These are phyloP conservation scores for Catostomus latipinnis DNA, from an alignment of 2,797 vertebrate genomes.

Conservation along the genomic window DNA sequence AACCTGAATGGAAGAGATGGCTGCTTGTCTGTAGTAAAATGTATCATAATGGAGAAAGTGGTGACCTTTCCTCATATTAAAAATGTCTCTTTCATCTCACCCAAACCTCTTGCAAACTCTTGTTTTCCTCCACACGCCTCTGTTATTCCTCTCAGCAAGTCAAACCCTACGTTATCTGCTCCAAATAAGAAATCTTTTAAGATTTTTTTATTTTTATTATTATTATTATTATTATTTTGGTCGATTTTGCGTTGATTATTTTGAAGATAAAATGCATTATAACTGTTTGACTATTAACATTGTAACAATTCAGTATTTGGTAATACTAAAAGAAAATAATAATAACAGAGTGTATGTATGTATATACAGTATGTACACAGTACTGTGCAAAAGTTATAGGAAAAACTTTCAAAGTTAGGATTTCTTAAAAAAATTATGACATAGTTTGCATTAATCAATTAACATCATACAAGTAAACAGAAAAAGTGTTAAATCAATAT, in stretches of 20 bases:
- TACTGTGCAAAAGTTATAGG: no score
- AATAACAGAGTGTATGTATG: no score
- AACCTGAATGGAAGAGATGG: slow-evolving; percentile 53
- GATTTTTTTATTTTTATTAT: background rate
- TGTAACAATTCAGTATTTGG: background rate
- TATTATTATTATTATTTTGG: background rate
- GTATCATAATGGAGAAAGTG: slow-evolving; percentile 48
- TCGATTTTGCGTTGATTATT: background rate
- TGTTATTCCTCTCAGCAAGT: background rate
- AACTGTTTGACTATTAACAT: background rate
- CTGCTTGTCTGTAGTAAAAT: slow-evolving; percentile 51
- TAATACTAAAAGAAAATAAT: background rate
- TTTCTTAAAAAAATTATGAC: no score
- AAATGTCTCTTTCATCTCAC: slow-evolving; percentile 42
- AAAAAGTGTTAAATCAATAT: no score
- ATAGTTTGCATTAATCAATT: no score
- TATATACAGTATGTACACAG: no score
- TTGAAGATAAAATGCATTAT: background rate
- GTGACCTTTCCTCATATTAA: slow-evolving; percentile 29
- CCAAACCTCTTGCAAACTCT: slow-evolving; percentile 6
- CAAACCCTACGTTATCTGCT: background rate
- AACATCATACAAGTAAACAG: no score
- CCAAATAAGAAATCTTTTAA: background rate
- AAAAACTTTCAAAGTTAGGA: no score
- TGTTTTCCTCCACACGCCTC: slow-evolving; percentile 38